phyloP scores from a whole-genome alignment of 2,797 vertebrate species.

The Pelodytes ibericus region DNA sequence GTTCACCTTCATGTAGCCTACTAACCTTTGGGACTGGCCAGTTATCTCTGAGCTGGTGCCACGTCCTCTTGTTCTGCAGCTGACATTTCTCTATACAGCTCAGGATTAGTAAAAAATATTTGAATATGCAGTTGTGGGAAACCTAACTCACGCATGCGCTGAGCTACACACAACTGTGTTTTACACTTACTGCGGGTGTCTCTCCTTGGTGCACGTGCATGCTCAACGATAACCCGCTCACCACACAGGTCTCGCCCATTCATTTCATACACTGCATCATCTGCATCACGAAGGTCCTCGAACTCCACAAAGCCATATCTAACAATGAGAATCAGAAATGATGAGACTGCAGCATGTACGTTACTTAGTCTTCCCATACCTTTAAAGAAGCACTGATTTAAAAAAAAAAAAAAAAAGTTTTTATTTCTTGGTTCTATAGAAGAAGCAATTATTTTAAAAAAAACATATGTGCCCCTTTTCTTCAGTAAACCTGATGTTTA shows the following conservation, averaged over 20 bases:
- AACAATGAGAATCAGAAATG: conserved; percentile 2
- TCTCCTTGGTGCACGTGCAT: conserved; percentile 91
- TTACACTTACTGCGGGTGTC: conserved; percentile 91
- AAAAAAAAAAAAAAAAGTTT: too few species aligned
- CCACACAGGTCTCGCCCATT: conserved; percentile 96
- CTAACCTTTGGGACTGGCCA: conserved; percentile 57
- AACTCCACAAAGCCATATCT: conserved; percentile 98
- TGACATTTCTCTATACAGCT: background rate
- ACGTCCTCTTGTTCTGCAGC: conserved; percentile 20
- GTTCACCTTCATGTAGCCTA: background rate
- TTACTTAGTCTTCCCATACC: too few species aligned
- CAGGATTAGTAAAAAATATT: background rate
- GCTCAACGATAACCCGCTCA: conserved; percentile 94
- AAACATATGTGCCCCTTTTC: too few species aligned
- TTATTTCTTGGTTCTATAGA: too few species aligned
- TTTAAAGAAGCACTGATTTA: too few species aligned
- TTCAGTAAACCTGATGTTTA: too few species aligned
- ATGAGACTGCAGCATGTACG: too few species aligned
- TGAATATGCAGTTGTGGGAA: background rate
- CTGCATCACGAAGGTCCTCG: conserved; percentile 93
- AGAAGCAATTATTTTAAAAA: too few species aligned
- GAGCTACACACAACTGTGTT: conserved; percentile 62
- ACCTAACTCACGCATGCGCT: background rate
- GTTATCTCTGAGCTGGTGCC: conserved; percentile 60
- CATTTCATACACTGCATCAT: conserved; percentile 95